A percentile compares a stretch with the other conserved stretches of the same genome.
These are phyloP conservation scores for Lophochroa leadbeateri DNA, from an alignment of 2,113 vertebrate genomes.

Conservation along the genomic window DNA sequence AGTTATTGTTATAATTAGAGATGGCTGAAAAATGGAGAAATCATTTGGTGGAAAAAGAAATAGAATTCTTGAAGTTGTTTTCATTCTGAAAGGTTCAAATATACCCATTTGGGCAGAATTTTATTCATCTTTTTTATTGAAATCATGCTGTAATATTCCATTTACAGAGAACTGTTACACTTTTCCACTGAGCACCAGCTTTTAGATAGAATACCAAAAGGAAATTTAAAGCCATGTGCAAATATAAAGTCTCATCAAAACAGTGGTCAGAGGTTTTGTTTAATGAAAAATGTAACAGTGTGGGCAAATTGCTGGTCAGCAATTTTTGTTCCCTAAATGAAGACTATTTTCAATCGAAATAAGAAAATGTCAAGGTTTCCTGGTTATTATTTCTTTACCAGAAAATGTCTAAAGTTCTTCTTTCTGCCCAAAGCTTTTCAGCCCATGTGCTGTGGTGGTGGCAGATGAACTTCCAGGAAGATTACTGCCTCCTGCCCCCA, in stretches of 20 bases:
- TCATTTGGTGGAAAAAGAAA: neutral
- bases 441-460: neutral
- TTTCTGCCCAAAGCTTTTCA: neutral
- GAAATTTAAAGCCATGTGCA: neutral
- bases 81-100: neutral
- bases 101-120: neutral
- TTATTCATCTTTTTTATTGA: neutral
- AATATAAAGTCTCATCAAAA: neutral
- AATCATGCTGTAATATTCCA: neutral
- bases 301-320: neutral
- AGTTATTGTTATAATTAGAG: conserved; percentile 63
- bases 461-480: neutral
- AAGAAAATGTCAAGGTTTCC: neutral
- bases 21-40: conserved; percentile 51
- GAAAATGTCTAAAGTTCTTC: neutral
- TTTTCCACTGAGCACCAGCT: neutral
- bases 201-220: neutral
- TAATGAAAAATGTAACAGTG: neutral
- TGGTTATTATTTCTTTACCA: neutral
- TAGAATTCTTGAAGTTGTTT: neutral
- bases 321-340: neutral
- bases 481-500: neutral
- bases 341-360: neutral
- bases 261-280: neutral
- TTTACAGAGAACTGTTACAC: neutral